phyloP scores from a whole-genome alignment of 2,113 vertebrate species.

The Clarias magur region DNA sequence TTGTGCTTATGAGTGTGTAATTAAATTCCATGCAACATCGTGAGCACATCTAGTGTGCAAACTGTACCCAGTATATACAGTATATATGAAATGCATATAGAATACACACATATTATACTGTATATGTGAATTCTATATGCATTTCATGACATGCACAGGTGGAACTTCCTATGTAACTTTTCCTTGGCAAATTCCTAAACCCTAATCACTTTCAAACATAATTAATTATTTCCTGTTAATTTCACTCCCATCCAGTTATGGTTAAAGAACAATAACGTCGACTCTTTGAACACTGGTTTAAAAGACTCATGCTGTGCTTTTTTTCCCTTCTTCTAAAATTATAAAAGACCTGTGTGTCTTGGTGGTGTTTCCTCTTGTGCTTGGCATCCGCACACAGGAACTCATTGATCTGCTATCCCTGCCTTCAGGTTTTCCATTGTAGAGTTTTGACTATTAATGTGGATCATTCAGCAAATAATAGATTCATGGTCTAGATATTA shows the following conservation, averaged over 20 bases:
- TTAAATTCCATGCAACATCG: too few relatives aligned
- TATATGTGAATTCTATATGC: neutral
- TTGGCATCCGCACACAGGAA: neutral
- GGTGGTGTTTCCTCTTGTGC: neutral
- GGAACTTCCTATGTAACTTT: neutral
- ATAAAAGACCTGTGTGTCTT: neutral
- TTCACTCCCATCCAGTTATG: neutral
- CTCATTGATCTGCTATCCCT: neutral
- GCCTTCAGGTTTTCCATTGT: neutral
- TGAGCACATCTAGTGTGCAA: too few relatives aligned
- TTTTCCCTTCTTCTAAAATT: neutral
- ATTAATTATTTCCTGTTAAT: neutral
- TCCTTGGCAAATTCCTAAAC: neutral
- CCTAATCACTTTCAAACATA: neutral
- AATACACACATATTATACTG: too few relatives aligned
- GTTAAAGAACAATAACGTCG: neutral
- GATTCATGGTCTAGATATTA: neutral
- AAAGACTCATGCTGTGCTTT: neutral
- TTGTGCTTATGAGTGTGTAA: too few relatives aligned
- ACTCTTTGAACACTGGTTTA: neutral
- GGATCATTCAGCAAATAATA: neutral
- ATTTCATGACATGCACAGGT: slow-evolving; percentile 14
- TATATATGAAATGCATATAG: too few relatives aligned
- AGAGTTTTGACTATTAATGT: neutral
- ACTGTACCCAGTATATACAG: too few relatives aligned